Conservation (phyloP, 2,113 vertebrate genomes). For the Nothocercus julius region DNA sequence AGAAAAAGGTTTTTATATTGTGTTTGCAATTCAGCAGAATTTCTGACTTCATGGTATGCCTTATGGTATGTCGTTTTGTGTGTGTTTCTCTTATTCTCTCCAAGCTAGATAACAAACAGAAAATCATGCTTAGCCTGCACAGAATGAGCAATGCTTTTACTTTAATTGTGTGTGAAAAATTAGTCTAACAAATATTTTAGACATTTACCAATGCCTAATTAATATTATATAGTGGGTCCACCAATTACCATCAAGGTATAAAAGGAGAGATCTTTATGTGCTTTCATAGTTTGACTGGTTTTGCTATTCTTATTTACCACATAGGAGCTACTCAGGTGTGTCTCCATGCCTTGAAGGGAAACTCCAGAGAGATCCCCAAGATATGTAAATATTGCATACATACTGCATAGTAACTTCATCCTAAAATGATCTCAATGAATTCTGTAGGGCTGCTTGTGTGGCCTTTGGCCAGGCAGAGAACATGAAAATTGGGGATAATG, state of each 20-base stretch:
- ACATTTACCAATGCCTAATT: background rate
- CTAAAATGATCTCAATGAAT: background rate
- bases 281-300: background rate
- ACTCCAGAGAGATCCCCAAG: background rate
- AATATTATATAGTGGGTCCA: background rate
- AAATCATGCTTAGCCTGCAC: background rate
- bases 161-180: background rate
- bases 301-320: background rate
- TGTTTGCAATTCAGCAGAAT: conserved; percentile 36
- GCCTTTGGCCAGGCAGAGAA: background rate
- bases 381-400: fast-evolving
- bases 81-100: background rate
- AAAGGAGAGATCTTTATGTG: background rate
- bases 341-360: background rate
- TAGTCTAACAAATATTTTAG: background rate
- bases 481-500: background rate
- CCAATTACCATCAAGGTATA: background rate
- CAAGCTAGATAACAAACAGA: background rate
- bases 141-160: background rate
- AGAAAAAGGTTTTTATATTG: background rate
- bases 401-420: background rate
- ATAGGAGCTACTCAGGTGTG: background rate
- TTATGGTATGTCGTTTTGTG: background rate
- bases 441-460: background rate
- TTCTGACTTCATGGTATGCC: background rate